Conservation (phyloP, 2,797 vertebrate species). For the Protonibea diacanthus region DNA sequence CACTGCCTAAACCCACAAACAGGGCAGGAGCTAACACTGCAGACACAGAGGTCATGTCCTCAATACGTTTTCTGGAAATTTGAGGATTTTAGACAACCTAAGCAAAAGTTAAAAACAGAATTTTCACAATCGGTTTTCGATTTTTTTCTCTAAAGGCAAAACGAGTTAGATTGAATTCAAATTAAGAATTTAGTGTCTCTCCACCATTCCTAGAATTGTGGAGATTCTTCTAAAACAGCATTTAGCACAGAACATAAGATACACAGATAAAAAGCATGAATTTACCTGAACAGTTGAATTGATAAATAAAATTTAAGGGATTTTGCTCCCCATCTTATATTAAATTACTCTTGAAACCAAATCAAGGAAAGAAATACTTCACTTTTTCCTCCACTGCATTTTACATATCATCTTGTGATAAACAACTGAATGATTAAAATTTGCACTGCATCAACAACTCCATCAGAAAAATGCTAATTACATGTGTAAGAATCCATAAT, state of each 20-base stretch:
- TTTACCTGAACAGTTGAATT: background rate
- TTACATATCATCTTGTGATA: background rate
- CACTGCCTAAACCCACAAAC: background rate
- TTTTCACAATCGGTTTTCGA: background rate
- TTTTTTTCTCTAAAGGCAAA: slow-evolving; percentile 1
- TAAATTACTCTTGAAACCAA: background rate
- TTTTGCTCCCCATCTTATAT: background rate
- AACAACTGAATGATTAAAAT: background rate
- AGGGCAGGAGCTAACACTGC: background rate
- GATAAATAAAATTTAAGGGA: background rate
- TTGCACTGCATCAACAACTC: background rate
- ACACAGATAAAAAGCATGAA: background rate
- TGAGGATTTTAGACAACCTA: background rate
- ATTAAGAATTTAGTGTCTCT: background rate
- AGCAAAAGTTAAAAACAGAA: background rate
- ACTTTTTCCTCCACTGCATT: background rate
- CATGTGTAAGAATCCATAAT: background rate
- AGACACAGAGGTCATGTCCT: slow-evolving; percentile 11
- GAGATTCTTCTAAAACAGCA: background rate
- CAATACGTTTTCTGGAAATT: background rate
- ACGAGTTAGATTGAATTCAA: background rate
- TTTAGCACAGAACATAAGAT: background rate
- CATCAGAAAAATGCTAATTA: background rate
- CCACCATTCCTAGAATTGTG: background rate
- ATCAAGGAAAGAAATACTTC: background rate